Conservation (phyloP, 2,888 invertebrate species). For the Furcula furcula region DNA sequence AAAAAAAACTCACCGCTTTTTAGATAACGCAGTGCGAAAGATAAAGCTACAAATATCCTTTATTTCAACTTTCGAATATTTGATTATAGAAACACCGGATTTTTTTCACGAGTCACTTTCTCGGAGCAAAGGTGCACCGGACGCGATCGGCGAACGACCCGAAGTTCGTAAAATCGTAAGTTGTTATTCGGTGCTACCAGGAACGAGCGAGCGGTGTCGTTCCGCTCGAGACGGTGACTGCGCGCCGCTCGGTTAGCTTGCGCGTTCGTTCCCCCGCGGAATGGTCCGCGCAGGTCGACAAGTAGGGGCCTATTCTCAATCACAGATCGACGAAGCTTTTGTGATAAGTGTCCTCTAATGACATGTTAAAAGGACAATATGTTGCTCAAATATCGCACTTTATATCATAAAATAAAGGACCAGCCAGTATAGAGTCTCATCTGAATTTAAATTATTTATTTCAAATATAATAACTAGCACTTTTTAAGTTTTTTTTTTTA, state of each 20-base stretch:
- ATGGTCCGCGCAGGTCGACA: conserved; percentile 52
- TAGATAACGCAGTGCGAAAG: conserved; percentile 42
- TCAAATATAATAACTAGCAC: too few relatives aligned
- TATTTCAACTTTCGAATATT: conserved; percentile 45
- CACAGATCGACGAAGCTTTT: too few relatives aligned
- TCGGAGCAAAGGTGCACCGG: conserved; percentile 28
- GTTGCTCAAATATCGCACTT: too few relatives aligned
- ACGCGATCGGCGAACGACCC: conserved; percentile 34
- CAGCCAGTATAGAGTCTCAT: too few relatives aligned
- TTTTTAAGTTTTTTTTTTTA: too few relatives aligned
- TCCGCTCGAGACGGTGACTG: conserved; percentile 67
- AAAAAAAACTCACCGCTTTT: conserved; percentile 67
- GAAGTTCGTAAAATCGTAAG: conserved; percentile 33
- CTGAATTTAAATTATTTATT: too few relatives aligned
- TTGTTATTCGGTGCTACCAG: conserved; percentile 19
- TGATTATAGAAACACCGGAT: conserved; percentile 47
- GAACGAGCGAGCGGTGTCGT: conserved; percentile 56
- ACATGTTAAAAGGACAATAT: too few relatives aligned
- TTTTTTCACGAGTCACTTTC: conserved; percentile 57
- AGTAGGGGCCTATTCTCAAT: too few relatives aligned
- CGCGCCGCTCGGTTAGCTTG: conserved; percentile 29
- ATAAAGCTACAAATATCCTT: conserved; percentile 48
- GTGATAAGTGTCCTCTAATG: too few relatives aligned
- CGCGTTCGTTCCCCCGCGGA: conserved; percentile 62
- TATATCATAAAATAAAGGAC: too few relatives aligned